phyloP scores from a whole-genome alignment of 2,888 invertebrate species.

The Caenorhabditis plicata region DNA sequence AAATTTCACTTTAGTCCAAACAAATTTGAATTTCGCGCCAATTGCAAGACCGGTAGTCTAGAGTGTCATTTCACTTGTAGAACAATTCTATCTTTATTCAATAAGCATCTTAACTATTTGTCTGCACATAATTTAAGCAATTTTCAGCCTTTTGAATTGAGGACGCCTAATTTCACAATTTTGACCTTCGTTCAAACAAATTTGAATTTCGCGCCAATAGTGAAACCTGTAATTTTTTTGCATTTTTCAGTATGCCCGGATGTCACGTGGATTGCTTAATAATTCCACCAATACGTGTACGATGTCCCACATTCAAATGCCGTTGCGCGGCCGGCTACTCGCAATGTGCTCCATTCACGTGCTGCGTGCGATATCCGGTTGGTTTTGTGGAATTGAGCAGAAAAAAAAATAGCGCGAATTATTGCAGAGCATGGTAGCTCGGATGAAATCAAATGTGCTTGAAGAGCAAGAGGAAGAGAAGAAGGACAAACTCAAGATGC shows the following conservation, averaged over 20 bases:
- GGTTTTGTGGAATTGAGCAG: constrained; percentile 1
- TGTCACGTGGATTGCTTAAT: constrained; percentile 48
- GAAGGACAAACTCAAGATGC: background rate
- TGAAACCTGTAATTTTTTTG: background rate
- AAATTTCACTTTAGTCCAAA: too few relatives aligned
- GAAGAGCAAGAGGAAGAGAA: constrained; percentile 16
- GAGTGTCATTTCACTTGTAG: too few relatives aligned
- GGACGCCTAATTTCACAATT: too few relatives aligned
- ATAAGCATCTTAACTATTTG: too few relatives aligned
- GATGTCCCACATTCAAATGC: constrained; percentile 33
- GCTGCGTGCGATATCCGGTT: constrained; percentile 42
- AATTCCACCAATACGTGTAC: constrained; percentile 34
- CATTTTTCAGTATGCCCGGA: constrained; percentile 34
- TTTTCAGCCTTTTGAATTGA: too few relatives aligned
- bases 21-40: too few relatives aligned
- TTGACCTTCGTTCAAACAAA: too few relatives aligned
- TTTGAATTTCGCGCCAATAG: too few relatives aligned
- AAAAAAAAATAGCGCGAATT: background rate
- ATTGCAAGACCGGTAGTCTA: too few relatives aligned
- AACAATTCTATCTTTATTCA: too few relatives aligned
- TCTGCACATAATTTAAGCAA: too few relatives aligned
- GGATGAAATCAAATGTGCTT: constrained; percentile 18
- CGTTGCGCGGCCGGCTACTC: constrained; percentile 36
- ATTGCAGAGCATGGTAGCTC: constrained; percentile 24
- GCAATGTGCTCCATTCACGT: constrained; percentile 39